phyloP scores from a whole-genome alignment of 2,888 invertebrate species.

The Rotaria macrura region DNA sequence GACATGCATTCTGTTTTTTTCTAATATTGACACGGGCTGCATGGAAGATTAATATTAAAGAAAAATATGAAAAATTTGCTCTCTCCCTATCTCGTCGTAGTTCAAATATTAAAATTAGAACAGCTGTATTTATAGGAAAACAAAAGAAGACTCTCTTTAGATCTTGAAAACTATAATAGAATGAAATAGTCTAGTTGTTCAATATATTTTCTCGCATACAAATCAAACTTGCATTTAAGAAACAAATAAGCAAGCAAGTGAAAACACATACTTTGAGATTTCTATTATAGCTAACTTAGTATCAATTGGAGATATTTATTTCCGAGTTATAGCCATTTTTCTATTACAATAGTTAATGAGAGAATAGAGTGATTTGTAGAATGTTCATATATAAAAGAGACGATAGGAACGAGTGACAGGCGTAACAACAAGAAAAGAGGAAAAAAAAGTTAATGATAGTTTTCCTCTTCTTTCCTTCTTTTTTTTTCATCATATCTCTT shows the following conservation, averaged over 20 bases:
- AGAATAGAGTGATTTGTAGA: neutral
- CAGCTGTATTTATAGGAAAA: too few relatives aligned
- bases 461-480: neutral
- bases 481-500: neutral
- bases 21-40: neutral
- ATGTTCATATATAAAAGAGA: neutral
- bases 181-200: too few relatives aligned
- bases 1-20: neutral
- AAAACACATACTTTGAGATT: too few relatives aligned
- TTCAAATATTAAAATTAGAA: too few relatives aligned
- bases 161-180: too few relatives aligned
- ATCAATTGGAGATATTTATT: neutral
- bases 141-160: neutral
- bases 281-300: neutral
- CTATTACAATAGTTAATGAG: neutral
- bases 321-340: neutral
- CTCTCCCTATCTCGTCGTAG: neutral
- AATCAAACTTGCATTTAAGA: too few relatives aligned
- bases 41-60: neutral
- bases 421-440: neutral
- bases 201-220: too few relatives aligned
- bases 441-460: neutral
- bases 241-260: too few relatives aligned
- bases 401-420: neutral
- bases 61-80: neutral